phyloP scores from a whole-genome alignment of 2,113 vertebrate genomes.

The Camelus bactrianus region DNA sequence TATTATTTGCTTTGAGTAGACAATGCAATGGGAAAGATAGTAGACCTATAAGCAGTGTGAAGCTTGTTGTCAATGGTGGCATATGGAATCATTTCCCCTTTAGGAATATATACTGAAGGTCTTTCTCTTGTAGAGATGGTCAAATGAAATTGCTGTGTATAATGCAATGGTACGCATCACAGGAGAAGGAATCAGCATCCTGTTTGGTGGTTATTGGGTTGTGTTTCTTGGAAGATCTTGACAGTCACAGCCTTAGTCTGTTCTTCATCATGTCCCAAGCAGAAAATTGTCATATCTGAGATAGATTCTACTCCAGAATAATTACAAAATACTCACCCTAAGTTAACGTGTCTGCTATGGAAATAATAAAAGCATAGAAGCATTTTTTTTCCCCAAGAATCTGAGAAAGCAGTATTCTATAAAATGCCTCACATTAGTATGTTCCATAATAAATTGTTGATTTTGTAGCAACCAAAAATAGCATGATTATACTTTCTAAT shows the following conservation, averaged over 20 bases:
- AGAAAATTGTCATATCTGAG: slow-evolving; percentile 50
- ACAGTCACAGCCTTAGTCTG: background rate
- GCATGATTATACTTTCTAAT: background rate
- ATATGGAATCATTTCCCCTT: background rate
- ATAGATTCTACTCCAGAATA: background rate
- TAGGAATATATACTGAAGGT: background rate
- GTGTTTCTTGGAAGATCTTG: background rate
- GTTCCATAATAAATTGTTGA: background rate
- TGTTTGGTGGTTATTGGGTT: background rate
- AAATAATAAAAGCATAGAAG: background rate
- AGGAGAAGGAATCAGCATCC: background rate
- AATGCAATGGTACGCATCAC: background rate
- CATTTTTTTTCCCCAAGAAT: background rate
- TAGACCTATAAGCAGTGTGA: background rate
- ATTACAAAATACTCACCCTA: background rate
- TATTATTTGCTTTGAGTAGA: background rate
- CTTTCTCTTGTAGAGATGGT: background rate
- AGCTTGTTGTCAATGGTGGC: background rate
- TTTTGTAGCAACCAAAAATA: background rate
- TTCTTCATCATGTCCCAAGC: background rate
- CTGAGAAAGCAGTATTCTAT: background rate
- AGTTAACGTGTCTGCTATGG: background rate
- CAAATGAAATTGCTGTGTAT: background rate
- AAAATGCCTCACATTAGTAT: background rate
- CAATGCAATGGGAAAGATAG: background rate